phyloP scores from a whole-genome alignment of 2,888 invertebrate species.

The Oligia latruncula region DNA sequence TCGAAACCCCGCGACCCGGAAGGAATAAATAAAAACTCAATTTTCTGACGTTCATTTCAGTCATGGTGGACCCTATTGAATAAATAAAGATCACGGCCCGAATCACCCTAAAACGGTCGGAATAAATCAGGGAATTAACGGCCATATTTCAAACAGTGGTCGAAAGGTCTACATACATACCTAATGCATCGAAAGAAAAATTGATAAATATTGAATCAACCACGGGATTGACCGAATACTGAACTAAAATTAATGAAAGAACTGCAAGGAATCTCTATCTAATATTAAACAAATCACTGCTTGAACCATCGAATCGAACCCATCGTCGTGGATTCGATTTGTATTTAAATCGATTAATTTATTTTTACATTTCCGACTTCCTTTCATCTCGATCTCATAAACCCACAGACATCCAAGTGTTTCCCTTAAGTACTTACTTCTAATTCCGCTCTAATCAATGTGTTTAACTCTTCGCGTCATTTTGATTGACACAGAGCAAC shows the following conservation, averaged over 20 bases:
- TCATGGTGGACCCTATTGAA: constrained; percentile 51
- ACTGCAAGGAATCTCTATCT: not conserved
- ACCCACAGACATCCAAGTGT: constrained; percentile 1
- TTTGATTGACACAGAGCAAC: constrained; percentile 15
- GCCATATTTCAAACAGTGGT: constrained; percentile 43
- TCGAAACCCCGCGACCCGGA: constrained; percentile 14
- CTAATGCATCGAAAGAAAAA: constrained; percentile 45
- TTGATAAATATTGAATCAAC: constrained; percentile 31
- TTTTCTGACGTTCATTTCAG: constrained; percentile 43
- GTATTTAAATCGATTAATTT: constrained; percentile 35
- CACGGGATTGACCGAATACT: constrained; percentile 4
- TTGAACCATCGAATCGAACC: constrained; percentile 20
- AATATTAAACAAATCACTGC: constrained; percentile 32
- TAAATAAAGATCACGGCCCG: constrained; percentile 65
- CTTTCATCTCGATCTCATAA: constrained; percentile 27
- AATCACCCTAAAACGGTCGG: constrained; percentile 55
- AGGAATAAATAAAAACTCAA: constrained; percentile 34
- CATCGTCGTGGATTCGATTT: constrained; percentile 28
- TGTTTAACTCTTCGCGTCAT: constrained; percentile 1
- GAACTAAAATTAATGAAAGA: constrained; percentile 24
- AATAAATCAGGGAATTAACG: constrained; percentile 60
- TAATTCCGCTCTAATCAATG: constrained; percentile 26
- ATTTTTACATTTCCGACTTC: constrained; percentile 35
- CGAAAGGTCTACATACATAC: constrained; percentile 34
- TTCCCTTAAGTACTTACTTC: constrained; percentile 12